Percentiles rank a stretch among this genome's conserved stretches.
phyloP scores from a whole-genome alignment of 2,888 invertebrate species.

The Eupithecia dodoneata region DNA sequence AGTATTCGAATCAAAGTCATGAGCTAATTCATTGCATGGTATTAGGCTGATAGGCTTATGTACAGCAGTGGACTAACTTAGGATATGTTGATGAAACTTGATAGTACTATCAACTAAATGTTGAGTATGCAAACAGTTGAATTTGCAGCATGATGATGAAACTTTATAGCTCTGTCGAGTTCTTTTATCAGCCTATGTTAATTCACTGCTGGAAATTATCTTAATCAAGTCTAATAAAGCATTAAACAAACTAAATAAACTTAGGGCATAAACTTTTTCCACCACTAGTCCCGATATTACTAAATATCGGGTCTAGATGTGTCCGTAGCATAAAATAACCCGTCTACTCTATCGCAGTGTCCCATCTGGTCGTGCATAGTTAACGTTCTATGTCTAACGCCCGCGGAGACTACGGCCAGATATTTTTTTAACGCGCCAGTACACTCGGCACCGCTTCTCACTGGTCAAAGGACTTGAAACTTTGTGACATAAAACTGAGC shows the following conservation, averaged over 20 bases:
- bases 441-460: slow-evolving; percentile 14
- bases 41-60: too few species aligned
- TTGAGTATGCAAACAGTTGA: too few species aligned
- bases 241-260: neutral
- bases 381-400: slow-evolving; percentile 28
- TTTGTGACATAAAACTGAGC: too few species aligned
- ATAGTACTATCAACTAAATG: neutral
- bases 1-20: neutral
- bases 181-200: too few species aligned
- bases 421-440: slow-evolving; percentile 34
- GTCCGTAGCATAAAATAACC: neutral
- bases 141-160: too few species aligned
- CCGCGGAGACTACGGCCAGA: slow-evolving; percentile 31
- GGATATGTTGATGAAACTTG: neutral
- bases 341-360: slow-evolving; percentile 8
- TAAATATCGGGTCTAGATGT: too few species aligned
- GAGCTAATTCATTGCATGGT: neutral
- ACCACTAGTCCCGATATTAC: neutral
- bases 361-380: slow-evolving; percentile 29
- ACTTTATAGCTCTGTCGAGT: too few species aligned
- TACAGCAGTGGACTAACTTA: too few species aligned
- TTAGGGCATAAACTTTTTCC: too few species aligned
- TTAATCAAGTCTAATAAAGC: too few species aligned
- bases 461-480: neutral
- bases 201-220: too few species aligned